Evolutionary conservation across 2,888 invertebrate genomes (phyloP), one percentile per base, ranked within the genome.

Genomic region (Eristalis tenax): DNA sequence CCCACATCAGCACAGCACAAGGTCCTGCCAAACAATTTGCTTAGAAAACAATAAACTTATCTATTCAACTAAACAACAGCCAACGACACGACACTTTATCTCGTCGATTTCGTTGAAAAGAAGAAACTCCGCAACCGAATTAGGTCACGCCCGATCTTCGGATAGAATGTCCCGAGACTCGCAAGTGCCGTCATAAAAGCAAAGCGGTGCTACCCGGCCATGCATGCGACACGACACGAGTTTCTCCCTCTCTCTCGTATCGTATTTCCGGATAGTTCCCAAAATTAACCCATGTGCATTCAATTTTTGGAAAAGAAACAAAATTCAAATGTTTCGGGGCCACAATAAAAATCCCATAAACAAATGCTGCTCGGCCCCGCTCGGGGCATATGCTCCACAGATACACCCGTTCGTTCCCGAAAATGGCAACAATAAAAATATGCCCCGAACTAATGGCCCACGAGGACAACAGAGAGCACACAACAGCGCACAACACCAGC

Each of bases 371-470:
- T 18, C 50, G 32, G 1, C 8, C 32, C 5, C 32, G 6, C 32
- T 43, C 6, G n/a, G 43, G 43, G 43, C 43, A 78, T 78, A 78
- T 70, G 78, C 64, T 70, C 56, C 61, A 28, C 2, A 3, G 4
- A 4, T 26, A 2, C 50, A 23, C 61, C 13, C 40, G 2, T 13
- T 13, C 40, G 13, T 43, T 10, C 2, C 43, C 43, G 6, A 6
- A 43, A 43, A 26, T 56, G 85, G 4, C 50, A 64, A 61, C 73
- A 59, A 74, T 69, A 77, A 85, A 82, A 81, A 64, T 77, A 82
- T 82, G 65, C 69, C 57, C 50, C 61, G 57, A 69, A 65, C 59
- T 78, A 82, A 82, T 82, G 59, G 82, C 11, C 78, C 64, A 74
- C 69, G 59, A 74, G 76, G 63, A 79, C 83, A 57, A 28, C 38